A percentile compares a stretch with the other conserved stretches of the same genome.
Conservation (phyloP, 2,797 vertebrate species). For the Sebastes matsubarae region DNA sequence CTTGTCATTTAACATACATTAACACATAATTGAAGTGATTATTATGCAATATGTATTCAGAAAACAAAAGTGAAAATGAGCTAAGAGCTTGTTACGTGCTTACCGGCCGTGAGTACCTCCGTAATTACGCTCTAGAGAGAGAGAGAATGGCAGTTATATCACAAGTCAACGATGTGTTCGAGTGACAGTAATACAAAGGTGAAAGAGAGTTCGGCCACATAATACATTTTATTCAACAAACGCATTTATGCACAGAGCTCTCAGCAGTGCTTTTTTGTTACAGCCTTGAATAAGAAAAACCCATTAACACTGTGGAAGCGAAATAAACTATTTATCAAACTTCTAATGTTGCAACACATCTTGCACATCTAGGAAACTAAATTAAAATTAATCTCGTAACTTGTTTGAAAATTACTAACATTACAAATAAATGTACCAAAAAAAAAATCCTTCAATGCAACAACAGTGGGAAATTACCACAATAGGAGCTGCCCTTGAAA, state of each 20-base stretch:
- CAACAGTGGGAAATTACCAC: neutral
- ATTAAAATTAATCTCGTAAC: neutral
- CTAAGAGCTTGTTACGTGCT: slow-evolving; percentile 5
- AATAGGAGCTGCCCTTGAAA: slow-evolving; percentile 4
- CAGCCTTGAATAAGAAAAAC: neutral
- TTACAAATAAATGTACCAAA: neutral
- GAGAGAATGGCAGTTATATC: slow-evolving; percentile 1
- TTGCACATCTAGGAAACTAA: neutral
- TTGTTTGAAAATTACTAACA: slow-evolving; percentile 7
- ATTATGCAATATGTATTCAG: slow-evolving; percentile 29
- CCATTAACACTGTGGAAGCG: neutral
- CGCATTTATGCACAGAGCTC: neutral
- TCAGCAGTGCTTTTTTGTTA: neutral
- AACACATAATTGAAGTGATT: slow-evolving; percentile 29
- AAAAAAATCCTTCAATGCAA: neutral
- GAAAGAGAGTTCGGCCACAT: neutral
- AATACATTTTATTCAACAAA: neutral
- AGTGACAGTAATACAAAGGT: slow-evolving; percentile 11
- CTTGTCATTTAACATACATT: slow-evolving; percentile 39
- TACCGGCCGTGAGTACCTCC: slow-evolving; percentile 4
- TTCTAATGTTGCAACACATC: neutral
- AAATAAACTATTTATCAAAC: neutral
- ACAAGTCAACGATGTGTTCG: neutral
- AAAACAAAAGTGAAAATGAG: slow-evolving; percentile 35
- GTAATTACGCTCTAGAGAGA: slow-evolving; percentile 9